These are phyloP conservation scores for Hesperophylax magnus DNA, from an alignment of 1,140 invertebrate species.

Conservation along the genomic window DNA sequence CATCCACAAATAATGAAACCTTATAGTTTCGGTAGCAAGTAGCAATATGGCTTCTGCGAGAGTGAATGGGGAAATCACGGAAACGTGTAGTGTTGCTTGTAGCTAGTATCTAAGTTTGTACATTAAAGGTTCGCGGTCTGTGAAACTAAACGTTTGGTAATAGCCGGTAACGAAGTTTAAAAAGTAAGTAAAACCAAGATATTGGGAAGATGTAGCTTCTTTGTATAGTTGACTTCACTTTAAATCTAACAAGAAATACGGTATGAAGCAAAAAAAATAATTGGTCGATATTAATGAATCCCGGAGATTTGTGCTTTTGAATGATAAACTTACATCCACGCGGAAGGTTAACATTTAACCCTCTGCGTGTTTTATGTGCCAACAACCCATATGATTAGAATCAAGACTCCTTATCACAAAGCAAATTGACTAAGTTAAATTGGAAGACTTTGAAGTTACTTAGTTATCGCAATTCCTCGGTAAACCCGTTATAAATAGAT, in stretches of 20 bases:
- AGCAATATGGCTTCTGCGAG: conserved; percentile 12
- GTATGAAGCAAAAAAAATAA: too few relatives aligned
- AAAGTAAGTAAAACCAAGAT: neutral
- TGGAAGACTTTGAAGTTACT: conserved; percentile 17
- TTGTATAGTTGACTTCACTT: neutral
- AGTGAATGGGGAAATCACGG: conserved; percentile 2
- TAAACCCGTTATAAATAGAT: conserved; percentile 6
- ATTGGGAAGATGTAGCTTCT: neutral
- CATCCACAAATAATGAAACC: conserved; percentile 17
- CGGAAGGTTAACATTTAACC: neutral
- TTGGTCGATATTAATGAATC: too few relatives aligned
- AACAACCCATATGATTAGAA: conserved; percentile 22
- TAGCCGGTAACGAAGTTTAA: neutral
- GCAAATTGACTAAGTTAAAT: conserved; percentile 21
- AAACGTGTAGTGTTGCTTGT: neutral
- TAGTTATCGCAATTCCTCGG: neutral
- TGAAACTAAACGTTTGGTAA: neutral
- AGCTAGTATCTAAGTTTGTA: neutral
- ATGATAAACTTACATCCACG: neutral
- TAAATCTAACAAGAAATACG: too few relatives aligned
- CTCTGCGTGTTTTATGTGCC: neutral
- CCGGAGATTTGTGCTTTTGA: neutral
- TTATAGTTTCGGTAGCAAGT: neutral
- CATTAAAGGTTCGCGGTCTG: neutral
- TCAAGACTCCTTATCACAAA: conserved; percentile 9